phyloP scores from a whole-genome alignment of 2,113 vertebrate species.

The Odontesthes bonariensis region DNA sequence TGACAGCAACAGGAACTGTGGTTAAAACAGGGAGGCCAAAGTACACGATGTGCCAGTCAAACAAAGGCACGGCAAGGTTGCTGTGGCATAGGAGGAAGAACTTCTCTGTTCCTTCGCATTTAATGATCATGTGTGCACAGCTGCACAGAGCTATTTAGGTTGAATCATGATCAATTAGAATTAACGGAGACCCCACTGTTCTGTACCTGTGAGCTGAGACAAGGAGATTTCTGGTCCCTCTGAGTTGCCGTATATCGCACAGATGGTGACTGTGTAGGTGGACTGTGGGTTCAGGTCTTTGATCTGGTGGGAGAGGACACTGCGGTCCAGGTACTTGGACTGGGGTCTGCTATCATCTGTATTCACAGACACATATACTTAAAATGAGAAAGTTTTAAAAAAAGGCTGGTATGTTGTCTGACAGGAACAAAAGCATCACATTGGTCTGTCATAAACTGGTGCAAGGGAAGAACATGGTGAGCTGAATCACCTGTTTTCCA shows the following conservation, averaged over 20 bases:
- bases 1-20: slow-evolving; percentile 58
- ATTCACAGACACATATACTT: not conserved
- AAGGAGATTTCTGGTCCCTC: slow-evolving; percentile 88
- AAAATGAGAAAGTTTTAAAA: too few relatives aligned
- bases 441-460: not conserved
- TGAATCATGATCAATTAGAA: slow-evolving; percentile 27
- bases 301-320: slow-evolving; percentile 76
- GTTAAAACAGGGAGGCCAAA: slow-evolving; percentile 74
- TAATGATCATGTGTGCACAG: slow-evolving; percentile 58
- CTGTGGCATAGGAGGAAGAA: slow-evolving; percentile 43
- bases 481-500: slow-evolving; percentile 79
- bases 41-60: slow-evolving; percentile 74
- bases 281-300: slow-evolving; percentile 80
- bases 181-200: not conserved
- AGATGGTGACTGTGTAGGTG: slow-evolving; percentile 81
- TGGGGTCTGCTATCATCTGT: slow-evolving; percentile 72
- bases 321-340: slow-evolving; percentile 81
- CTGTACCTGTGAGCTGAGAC: slow-evolving; percentile 86
- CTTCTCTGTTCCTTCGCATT: slow-evolving; percentile 31
- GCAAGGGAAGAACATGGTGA: not conserved
- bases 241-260: slow-evolving; percentile 82
- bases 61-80: slow-evolving; percentile 24
- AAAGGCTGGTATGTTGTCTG: not conserved
- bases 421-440: not conserved
- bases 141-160: slow-evolving; percentile 38